These are phyloP conservation scores for Drosophila percnosoma DNA, from an alignment of 2,888 invertebrate species.

Conservation along the genomic window DNA sequence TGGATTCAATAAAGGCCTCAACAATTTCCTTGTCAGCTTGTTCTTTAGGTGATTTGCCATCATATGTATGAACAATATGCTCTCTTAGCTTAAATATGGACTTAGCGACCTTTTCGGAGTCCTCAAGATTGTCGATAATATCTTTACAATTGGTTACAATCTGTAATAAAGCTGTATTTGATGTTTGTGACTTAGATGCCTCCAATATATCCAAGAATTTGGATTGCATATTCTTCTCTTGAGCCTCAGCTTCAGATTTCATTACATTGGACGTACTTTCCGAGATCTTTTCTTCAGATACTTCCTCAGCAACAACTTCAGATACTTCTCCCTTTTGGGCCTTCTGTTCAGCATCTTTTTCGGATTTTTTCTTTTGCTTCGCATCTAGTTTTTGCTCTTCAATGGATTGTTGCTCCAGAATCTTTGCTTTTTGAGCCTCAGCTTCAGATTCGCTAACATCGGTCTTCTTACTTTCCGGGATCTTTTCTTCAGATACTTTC, in stretches of 20 bases:
- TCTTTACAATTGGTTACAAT: conserved; percentile 29
- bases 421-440: too few relatives aligned
- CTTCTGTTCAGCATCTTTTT: too few relatives aligned
- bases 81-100: conserved; percentile 75
- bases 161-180: conserved; percentile 6
- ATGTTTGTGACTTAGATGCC: conserved; percentile 1
- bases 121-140: conserved; percentile 42
- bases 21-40: conserved; percentile 29
- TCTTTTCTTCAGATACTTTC: neutral
- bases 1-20: conserved; percentile 47
- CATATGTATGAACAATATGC: conserved; percentile 81
- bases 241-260: neutral
- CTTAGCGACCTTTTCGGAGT: conserved; percentile 58
- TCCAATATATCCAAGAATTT: conserved; percentile 20
- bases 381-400: too few relatives aligned
- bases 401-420: too few relatives aligned
- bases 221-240: conserved; percentile 9
- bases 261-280: too few relatives aligned
- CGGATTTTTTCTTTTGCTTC: too few relatives aligned
- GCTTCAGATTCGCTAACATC: too few relatives aligned
- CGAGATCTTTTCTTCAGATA: too few relatives aligned
- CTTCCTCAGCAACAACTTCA: too few relatives aligned
- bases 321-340: too few relatives aligned
- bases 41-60: conserved; percentile 59
- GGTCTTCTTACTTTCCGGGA: neutral